Evolutionary conservation across 2,888 invertebrate species (phyloP).

Genomic region (Hipparchia semele): DNA sequence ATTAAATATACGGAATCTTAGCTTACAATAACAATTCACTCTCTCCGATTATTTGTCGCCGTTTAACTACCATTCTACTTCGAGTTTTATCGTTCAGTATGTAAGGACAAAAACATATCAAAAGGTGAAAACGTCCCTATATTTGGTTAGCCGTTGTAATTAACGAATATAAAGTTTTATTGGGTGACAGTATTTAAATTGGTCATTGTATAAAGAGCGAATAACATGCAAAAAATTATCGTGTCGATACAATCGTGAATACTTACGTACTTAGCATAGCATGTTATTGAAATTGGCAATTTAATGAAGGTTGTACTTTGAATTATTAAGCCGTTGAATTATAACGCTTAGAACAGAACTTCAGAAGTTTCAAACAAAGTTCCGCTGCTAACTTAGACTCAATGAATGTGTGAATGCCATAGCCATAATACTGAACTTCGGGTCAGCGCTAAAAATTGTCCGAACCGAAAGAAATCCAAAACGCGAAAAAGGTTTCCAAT

Average conservation of each 20-base stretch:
- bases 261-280: neutral
- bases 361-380: too few relatives aligned
- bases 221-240: neutral
- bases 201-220: conserved; percentile 17
- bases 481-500: too few relatives aligned
- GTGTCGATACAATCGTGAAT: neutral
- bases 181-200: conserved; percentile 36
- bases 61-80: neutral
- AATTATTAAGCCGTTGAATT: neutral
- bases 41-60: neutral
- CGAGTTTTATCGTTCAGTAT: conserved; percentile 3
- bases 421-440: too few relatives aligned
- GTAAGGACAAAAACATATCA: neutral
- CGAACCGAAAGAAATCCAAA: too few relatives aligned
- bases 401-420: too few relatives aligned
- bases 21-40: neutral
- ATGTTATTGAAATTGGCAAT: neutral
- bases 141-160: conserved; percentile 24
- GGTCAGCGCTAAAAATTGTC: too few relatives aligned
- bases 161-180: conserved; percentile 36
- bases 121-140: conserved; percentile 20
- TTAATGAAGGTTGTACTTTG: neutral
- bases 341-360: too few relatives aligned
- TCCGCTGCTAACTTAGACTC: too few relatives aligned
- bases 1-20: neutral